Conservation (phyloP, 1,140 invertebrate genomes). For the Drosophila triauraria region DNA sequence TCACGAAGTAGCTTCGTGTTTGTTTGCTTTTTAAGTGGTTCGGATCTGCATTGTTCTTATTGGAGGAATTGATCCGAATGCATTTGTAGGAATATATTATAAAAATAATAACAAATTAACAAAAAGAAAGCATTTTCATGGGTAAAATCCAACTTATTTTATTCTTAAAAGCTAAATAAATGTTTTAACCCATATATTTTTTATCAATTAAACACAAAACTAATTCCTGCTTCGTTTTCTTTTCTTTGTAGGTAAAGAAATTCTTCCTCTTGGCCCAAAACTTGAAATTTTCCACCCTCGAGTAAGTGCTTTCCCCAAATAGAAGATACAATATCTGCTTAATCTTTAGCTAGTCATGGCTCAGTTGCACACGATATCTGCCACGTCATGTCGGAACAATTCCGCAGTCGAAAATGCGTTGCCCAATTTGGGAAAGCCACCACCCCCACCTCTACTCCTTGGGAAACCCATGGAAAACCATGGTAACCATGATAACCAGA, state of each 20-base stretch:
- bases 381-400: slow-evolving; percentile 44
- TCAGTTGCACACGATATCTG: slow-evolving; percentile 34
- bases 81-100: slow-evolving; percentile 1
- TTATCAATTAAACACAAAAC: slow-evolving; percentile 12
- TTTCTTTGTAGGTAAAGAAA: slow-evolving; percentile 66
- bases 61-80: slow-evolving; percentile 18
- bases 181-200: background rate
- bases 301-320: slow-evolving; percentile 18
- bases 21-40: background rate
- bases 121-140: too few species aligned
- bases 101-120: background rate
- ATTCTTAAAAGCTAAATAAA: background rate
- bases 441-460: slow-evolving; percentile 2
- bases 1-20: slow-evolving; percentile 47
- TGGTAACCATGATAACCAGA: slow-evolving; percentile 35
- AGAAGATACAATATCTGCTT: slow-evolving; percentile 25
- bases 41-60: slow-evolving; percentile 24
- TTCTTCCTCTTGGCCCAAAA: background rate
- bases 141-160: too few species aligned
- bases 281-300: slow-evolving; percentile 19
- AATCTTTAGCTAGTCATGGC: slow-evolving; percentile 39
- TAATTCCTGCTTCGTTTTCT: slow-evolving; percentile 6
- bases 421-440: slow-evolving; percentile 15
- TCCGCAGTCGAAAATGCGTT: slow-evolving; percentile 23
- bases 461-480: slow-evolving; percentile 7